Conservation (phyloP, 2,888 invertebrate species). For the Amiota communis region DNA sequence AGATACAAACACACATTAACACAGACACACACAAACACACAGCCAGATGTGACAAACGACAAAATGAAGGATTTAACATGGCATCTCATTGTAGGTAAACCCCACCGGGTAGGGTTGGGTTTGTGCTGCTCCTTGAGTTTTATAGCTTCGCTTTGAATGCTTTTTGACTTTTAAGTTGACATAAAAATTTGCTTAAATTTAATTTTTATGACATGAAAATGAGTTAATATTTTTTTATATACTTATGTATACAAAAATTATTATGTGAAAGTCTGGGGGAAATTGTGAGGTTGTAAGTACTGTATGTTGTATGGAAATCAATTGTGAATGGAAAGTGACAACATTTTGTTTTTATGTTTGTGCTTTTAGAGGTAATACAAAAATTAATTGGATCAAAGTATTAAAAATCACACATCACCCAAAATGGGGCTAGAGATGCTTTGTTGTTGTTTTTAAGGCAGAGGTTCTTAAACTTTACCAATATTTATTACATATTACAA, state of each 20-base stretch:
- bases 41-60: constrained; percentile 20
- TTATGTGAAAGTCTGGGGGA: too few species aligned
- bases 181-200: constrained; percentile 20
- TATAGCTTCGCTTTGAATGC: constrained; percentile 1
- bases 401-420: too few species aligned
- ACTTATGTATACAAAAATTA: not conserved
- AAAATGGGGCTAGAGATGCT: too few species aligned
- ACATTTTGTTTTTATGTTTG: too few species aligned
- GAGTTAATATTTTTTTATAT: constrained; percentile 9
- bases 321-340: too few species aligned
- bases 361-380: too few species aligned
- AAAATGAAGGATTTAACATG: not conserved
- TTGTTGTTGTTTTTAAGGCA: too few species aligned
- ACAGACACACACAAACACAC: not conserved
- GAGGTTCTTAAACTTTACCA: too few species aligned
- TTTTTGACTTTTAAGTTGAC: constrained; percentile 6
- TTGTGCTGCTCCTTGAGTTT: constrained; percentile 6
- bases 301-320: too few species aligned
- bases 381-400: too few species aligned
- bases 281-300: too few species aligned
- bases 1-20: not conserved
- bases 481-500: too few species aligned
- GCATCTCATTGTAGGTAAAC: not conserved
- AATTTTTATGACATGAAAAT: constrained; percentile 10
- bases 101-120: not conserved